Evolutionary conservation across 1,140 invertebrate species (phyloP).

Genomic region (Pogonomyrmex californicus): DNA sequence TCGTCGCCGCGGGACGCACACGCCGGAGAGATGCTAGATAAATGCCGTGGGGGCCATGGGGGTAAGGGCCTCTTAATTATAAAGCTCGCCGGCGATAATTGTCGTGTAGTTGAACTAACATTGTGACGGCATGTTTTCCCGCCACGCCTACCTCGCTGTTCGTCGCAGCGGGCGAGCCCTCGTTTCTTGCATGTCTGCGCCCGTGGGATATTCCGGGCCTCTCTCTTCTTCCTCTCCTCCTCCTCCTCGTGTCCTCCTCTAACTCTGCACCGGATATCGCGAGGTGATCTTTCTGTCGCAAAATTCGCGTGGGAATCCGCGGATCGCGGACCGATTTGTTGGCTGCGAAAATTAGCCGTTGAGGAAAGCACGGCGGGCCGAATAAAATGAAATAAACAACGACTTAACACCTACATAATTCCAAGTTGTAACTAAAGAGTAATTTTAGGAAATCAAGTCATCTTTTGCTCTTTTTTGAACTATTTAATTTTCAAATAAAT

Average conservation of each 20-base stretch:
- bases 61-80: slow-evolving; percentile 79
- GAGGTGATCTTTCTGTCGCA: slow-evolving; percentile 12
- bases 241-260: slow-evolving; percentile 50
- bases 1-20: slow-evolving; percentile 63
- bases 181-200: slow-evolving; percentile 72
- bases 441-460: neutral
- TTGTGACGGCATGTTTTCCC: slow-evolving; percentile 83
- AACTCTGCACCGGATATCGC: slow-evolving; percentile 41
- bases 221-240: slow-evolving; percentile 26
- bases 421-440: neutral
- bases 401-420: neutral
- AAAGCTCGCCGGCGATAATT: slow-evolving; percentile 83
- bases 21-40: slow-evolving; percentile 71
- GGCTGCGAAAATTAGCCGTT: neutral
- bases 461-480: neutral
- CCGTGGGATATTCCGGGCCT: slow-evolving; percentile 70
- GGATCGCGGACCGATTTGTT: neutral
- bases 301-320: slow-evolving; percentile 43
- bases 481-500: neutral
- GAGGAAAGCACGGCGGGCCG: neutral
- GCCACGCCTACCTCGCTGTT: slow-evolving; percentile 80
- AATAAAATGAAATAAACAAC: neutral
- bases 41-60: slow-evolving; percentile 22
- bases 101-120: slow-evolving; percentile 84
- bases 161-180: slow-evolving; percentile 75